A percentile compares a stretch with the other conserved stretches of the same genome.
Conservation (phyloP, 2,113 vertebrate species). For the Emydura subglobosa region DNA sequence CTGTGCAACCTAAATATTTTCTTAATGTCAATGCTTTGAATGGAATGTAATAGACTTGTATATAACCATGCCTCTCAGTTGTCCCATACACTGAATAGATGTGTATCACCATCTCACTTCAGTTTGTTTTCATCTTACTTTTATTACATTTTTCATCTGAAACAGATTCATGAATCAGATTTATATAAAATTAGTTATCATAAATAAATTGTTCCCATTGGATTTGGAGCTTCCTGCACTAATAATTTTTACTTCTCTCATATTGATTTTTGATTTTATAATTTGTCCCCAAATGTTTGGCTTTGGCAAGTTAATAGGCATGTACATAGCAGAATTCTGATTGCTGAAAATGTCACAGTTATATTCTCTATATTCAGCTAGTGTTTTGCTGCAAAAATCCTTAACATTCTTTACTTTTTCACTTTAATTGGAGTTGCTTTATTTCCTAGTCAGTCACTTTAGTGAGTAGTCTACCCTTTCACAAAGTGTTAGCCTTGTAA, state of each 20-base stretch:
- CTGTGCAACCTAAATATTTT: too few relatives aligned
- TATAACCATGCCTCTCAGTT: too few relatives aligned
- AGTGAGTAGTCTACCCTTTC: neutral
- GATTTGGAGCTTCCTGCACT: neutral
- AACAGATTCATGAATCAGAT: neutral
- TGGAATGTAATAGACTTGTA: too few relatives aligned
- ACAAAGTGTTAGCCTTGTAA: neutral
- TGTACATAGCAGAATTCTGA: neutral
- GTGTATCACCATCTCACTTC: neutral
- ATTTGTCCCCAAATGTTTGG: neutral
- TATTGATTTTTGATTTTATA: neutral
- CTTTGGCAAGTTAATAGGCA: neutral
- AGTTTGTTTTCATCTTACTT: neutral
- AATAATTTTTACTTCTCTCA: neutral
- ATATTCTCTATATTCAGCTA: neutral
- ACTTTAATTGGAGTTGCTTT: neutral
- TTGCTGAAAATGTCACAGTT: neutral
- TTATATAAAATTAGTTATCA: neutral
- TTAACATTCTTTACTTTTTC: neutral
- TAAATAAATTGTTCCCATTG: neutral
- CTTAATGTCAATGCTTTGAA: too few relatives aligned
- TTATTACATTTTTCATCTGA: neutral
- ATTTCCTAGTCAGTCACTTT: neutral
- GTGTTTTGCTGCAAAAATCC: neutral
- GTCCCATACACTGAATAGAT: neutral